These are phyloP conservation scores for Nezara viridula DNA, from an alignment of 2,888 invertebrate genomes.

Conservation along the genomic window DNA sequence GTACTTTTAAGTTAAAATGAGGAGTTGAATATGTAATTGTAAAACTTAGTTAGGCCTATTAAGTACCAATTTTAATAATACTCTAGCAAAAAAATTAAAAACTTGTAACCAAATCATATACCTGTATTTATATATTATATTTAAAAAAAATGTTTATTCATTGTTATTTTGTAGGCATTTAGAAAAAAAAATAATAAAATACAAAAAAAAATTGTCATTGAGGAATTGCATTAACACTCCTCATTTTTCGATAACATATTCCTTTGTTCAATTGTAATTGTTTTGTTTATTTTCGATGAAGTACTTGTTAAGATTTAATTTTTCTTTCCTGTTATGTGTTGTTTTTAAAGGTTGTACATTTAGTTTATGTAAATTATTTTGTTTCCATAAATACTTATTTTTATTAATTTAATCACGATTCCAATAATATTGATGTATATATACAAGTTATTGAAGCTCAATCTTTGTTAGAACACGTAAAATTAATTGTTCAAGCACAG, in stretches of 20 bases:
- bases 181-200: conserved; percentile 8
- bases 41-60: conserved; percentile 44
- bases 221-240: conserved; percentile 52
- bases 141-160: conserved; percentile 21
- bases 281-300: conserved; percentile 43
- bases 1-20: conserved; percentile 39
- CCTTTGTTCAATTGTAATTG: conserved; percentile 42
- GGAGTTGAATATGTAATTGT: conserved; percentile 41
- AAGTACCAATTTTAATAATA: conserved; percentile 28
- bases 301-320: conserved; percentile 43
- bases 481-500: conserved; percentile 56
- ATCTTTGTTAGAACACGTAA: conserved; percentile 51
- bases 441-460: conserved; percentile 56
- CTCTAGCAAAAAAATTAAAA: conserved; percentile 20
- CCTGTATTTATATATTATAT: conserved; percentile 44
- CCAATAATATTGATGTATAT: conserved; percentile 58
- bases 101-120: conserved; percentile 37
- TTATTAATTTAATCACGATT: conserved; percentile 61
- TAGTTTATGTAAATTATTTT: conserved; percentile 62
- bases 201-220: neutral
- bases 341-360: conserved; percentile 61
- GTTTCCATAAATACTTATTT: conserved; percentile 60
- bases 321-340: conserved; percentile 36
- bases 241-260: conserved; percentile 43
- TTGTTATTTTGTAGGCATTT: conserved; percentile 40